Evolutionary conservation across 1,140 invertebrate species (phyloP), one percentile per base, ranked within the genome.

Genomic region (Lordiphosa mommai): DNA sequence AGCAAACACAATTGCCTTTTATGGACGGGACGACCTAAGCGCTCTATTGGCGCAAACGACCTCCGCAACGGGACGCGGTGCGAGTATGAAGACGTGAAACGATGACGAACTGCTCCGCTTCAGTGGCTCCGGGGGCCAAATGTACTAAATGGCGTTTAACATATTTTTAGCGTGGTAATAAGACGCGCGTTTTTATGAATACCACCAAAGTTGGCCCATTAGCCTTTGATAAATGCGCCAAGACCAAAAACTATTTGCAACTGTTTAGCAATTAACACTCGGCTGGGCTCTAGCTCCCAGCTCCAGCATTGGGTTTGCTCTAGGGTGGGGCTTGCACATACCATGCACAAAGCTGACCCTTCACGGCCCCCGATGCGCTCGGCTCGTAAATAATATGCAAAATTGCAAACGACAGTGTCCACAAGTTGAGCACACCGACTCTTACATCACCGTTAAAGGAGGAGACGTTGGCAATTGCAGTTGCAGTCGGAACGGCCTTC

Each of bases 161-260:
- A 27, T 27, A 27, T 20, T 72, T 80, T 82, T 67, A 76, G 50
- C 76, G 65, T 61, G 65, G 52, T 50, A 70, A 65, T 74, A 73
- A 70, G 70, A 12, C 37, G 46, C 27, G 50, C 47, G 61, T 12
- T 53, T 79, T 80, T 71, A 80, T 70, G 69, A 40, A 51, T 20
- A 44, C 33, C 49, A 16, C 30, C 44, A 40, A 33, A 73, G 57
- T 70, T 76, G 47, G 10, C 17, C 17, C 66, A 74, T 67, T 82
- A 59, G 55, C 44, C 43, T 61, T 57, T 60, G 59, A 80, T 82
- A 74, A 74, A 74, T 49, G 60, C 76, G 41, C 17, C 65, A 68
- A 47, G 29, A 51, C 27, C 46, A 43, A 36, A 10, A 48, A 44
- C 10, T 43, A 20, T 43, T 66, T 66, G 52, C 44, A 49, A 64